Evolutionary conservation across 2,113 vertebrate genomes (phyloP).

Genomic region (Clarias batrachus): DNA sequence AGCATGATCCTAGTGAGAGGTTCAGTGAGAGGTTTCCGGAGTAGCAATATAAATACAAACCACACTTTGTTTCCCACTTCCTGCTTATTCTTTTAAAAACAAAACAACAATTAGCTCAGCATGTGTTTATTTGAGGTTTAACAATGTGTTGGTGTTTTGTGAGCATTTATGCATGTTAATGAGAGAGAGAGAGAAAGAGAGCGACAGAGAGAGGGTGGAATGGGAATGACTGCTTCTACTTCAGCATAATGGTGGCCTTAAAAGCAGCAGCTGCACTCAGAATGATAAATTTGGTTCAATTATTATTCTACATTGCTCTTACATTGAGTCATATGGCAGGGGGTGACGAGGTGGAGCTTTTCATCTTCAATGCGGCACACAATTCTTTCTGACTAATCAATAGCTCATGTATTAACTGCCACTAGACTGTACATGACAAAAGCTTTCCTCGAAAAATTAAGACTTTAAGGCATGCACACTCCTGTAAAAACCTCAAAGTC

Average conservation of each 20-base stretch:
- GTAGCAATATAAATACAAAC: not conserved
- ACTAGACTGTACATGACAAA: not conserved
- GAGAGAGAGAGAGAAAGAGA: not conserved
- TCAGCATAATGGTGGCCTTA: slow-evolving; percentile 28
- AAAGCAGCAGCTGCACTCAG: slow-evolving; percentile 15
- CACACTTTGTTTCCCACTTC: not conserved
- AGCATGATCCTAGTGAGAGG: not conserved
- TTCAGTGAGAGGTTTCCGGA: not conserved
- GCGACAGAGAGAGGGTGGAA: not conserved
- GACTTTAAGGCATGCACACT: not conserved
- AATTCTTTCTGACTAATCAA: slow-evolving; percentile 18
- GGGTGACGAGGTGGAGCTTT: slow-evolving; percentile 25
- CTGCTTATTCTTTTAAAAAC: slow-evolving; percentile 3
- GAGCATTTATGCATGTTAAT: not conserved
- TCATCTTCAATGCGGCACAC: slow-evolving; percentile 26
- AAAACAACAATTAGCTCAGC: not conserved
- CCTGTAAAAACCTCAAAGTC: not conserved
- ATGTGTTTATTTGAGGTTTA: slow-evolving; percentile 16
- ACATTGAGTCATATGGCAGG: slow-evolving; percentile 27
- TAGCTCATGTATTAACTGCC: slow-evolving; percentile 15
- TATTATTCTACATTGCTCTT: slow-evolving; percentile 42
- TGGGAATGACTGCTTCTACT: slow-evolving; percentile 21
- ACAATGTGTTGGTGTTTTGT: not conserved
- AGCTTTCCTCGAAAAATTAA: not conserved
- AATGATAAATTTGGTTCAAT: slow-evolving; percentile 42